Evolutionary conservation across 2,797 vertebrate genomes (phyloP).

Genomic region (Hydrophis major): DNA sequence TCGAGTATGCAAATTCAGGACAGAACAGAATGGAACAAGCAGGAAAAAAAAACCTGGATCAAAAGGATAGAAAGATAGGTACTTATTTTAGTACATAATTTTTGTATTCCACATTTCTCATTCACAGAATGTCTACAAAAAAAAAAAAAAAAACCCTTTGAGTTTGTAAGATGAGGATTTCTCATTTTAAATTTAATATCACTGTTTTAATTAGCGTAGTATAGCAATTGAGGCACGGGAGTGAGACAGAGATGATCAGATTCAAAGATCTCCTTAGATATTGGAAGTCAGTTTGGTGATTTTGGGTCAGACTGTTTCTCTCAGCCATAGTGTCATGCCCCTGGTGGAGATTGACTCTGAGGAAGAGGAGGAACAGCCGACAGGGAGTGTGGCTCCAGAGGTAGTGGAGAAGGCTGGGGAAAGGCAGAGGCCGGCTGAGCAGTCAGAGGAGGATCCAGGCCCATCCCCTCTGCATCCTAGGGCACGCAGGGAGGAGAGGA

Average conservation of each 20-base stretch:
- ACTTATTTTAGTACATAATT: no score
- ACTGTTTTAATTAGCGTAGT: neutral
- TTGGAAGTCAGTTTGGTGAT: neutral
- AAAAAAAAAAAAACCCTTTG: neutral
- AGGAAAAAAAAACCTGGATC: neutral
- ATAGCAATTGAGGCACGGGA: neutral
- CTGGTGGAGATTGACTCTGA: no score
- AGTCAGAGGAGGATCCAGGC: no score
- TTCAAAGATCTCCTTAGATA: neutral
- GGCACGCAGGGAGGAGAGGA: no score
- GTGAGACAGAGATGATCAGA: neutral
- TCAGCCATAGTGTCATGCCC: neutral
- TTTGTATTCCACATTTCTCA: neutral
- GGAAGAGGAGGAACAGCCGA: no score
- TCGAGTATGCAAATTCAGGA: no score
- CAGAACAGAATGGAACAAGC: no score
- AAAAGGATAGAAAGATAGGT: no score
- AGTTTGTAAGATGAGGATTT: neutral
- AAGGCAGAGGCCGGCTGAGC: no score
- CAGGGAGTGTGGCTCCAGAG: no score
- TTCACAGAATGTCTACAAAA: neutral
- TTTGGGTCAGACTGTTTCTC: neutral
- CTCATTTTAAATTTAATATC: neutral
- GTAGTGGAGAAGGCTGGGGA: no score
- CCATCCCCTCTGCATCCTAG: no score